Evolutionary conservation across 1,140 invertebrate genomes (phyloP).

Genomic region (Drosophila rufa): DNA sequence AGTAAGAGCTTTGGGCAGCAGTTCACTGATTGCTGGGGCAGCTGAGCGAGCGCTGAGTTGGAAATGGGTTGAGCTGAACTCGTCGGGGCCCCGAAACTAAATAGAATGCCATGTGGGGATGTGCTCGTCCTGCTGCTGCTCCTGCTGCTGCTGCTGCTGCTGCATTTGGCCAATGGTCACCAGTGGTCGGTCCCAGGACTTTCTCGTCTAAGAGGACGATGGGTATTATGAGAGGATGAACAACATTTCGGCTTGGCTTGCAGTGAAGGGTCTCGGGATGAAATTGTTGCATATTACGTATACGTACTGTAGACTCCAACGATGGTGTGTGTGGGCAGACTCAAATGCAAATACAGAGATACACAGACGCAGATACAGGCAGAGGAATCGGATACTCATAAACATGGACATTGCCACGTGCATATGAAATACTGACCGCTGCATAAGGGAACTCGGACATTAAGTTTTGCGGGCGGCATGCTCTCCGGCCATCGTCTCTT

Average conservation of each 20-base stretch:
- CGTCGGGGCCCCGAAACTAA: conserved; percentile 46
- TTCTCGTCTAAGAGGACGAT: background rate
- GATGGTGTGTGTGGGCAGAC: conserved; percentile 44
- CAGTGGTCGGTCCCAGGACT: conserved; percentile 26
- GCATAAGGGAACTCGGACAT: conserved; percentile 60
- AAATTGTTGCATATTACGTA: conserved; percentile 74
- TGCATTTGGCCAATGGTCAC: conserved; percentile 37
- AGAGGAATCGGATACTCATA: conserved; percentile 36
- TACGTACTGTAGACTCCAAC: conserved; percentile 63
- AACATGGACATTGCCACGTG: conserved; percentile 47
- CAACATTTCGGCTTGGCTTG: conserved; percentile 14
- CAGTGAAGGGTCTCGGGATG: conserved; percentile 13
- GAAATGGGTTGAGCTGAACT: conserved; percentile 59
- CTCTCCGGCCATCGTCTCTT: conserved; percentile 16
- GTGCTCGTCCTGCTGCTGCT: conserved; percentile 14
- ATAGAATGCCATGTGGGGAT: conserved; percentile 60
- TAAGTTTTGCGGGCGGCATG: conserved; percentile 46
- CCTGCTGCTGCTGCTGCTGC: conserved; percentile 1
- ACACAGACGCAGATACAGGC: conserved; percentile 21
- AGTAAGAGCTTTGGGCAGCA: conserved; percentile 42
- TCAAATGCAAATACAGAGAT: conserved; percentile 62
- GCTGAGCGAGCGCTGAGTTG: conserved; percentile 47
- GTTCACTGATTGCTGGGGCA: conserved; percentile 59
- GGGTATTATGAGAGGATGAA: conserved; percentile 23
- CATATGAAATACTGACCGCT: conserved; percentile 78